These are phyloP conservation scores for Hydrotaea cyrtoneurina DNA, from an alignment of 2,888 invertebrate genomes.

Conservation along the genomic window DNA sequence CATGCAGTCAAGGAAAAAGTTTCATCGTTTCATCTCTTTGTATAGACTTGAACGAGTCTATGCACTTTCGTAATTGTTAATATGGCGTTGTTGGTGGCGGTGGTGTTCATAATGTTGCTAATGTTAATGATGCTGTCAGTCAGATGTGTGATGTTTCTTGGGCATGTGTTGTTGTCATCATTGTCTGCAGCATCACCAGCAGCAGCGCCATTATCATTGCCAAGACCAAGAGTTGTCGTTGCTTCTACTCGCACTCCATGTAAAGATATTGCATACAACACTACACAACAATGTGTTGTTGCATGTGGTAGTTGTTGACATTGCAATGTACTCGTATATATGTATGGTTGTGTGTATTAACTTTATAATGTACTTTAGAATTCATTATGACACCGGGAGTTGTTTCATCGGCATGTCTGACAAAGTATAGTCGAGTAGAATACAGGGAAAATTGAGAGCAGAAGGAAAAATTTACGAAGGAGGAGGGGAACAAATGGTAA, in stretches of 20 bases:
- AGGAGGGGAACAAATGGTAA: no score
- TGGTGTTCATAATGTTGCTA: conserved; percentile 42
- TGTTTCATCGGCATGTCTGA: conserved; percentile 45
- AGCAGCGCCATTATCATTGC: conserved; percentile 11
- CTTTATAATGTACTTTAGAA: conserved; percentile 60
- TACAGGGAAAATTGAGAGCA: conserved; percentile 32
- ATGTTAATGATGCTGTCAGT: conserved; percentile 63
- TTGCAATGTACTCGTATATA: conserved; percentile 49
- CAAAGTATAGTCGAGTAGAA: conserved; percentile 43
- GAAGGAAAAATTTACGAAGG: no score
- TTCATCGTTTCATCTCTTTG: neutral
- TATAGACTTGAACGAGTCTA: neutral
- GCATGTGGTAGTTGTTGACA: conserved; percentile 53
- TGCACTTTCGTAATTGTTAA: conserved; percentile 7
- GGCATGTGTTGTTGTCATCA: conserved; percentile 50
- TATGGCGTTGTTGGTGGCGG: neutral
- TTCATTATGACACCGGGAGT: conserved; percentile 59
- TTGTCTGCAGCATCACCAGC: conserved; percentile 23
- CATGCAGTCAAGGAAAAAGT: neutral
- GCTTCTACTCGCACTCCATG: conserved; percentile 32
- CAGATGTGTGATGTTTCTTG: conserved; percentile 46
- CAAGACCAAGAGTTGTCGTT: conserved; percentile 7
- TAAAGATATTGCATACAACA: neutral
- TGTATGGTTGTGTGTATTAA: conserved; percentile 58
- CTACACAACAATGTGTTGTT: no score